These are phyloP conservation scores for Centropus unirufus DNA, from an alignment of 2,113 vertebrate genomes.

Conservation along the genomic window DNA sequence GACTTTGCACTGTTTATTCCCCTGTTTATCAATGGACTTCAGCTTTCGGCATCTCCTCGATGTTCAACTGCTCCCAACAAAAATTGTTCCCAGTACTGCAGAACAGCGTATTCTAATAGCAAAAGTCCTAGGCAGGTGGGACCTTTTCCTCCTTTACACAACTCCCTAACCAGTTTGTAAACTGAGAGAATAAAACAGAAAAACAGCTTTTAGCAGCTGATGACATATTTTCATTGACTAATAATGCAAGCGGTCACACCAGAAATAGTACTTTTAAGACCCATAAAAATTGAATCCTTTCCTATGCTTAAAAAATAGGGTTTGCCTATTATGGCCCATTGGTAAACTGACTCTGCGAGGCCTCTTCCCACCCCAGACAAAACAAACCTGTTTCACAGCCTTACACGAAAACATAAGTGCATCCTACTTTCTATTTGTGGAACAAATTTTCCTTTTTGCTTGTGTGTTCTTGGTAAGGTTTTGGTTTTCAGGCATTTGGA, in stretches of 20 bases:
- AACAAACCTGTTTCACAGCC: neutral
- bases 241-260: neutral
- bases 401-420: neutral
- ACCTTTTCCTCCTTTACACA: neutral
- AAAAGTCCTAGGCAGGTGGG: neutral
- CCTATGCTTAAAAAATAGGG: neutral
- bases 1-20: constrained; percentile 2
- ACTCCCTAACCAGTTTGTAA: neutral
- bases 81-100: neutral
- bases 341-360: neutral
- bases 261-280: neutral
- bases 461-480: neutral
- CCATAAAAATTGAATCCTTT: neutral
- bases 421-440: neutral
- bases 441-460: neutral
- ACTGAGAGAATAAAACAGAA: neutral
- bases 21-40: neutral
- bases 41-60: neutral
- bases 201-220: neutral
- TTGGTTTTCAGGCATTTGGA: neutral
- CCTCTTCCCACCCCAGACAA: neutral
- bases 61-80: neutral
- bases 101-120: neutral
- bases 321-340: neutral
- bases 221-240: neutral